Evolutionary conservation across 2,797 vertebrate genomes (phyloP).

Genomic region (Anas flavirostris): DNA sequence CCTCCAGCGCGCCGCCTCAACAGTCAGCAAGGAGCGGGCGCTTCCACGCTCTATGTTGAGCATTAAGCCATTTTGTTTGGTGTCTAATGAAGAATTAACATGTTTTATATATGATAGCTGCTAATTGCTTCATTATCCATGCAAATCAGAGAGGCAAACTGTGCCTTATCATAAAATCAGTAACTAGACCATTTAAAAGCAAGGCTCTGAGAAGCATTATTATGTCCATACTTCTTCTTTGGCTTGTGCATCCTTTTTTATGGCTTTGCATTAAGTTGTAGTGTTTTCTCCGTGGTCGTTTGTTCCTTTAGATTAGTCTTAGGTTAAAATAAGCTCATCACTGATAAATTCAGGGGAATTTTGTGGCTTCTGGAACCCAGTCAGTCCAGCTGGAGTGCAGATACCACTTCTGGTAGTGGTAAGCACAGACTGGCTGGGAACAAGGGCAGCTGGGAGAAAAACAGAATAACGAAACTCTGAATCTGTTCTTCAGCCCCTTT

Average conservation of each 20-base stretch:
- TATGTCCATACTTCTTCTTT: slow-evolving; percentile 72
- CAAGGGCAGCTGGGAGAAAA: background rate
- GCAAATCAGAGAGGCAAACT: slow-evolving; percentile 83
- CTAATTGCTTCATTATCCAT: slow-evolving; percentile 83
- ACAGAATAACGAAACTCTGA: background rate
- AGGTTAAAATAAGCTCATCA: slow-evolving; percentile 73
- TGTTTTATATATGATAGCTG: slow-evolving; percentile 81
- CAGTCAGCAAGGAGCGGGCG: slow-evolving; percentile 10
- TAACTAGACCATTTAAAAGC: slow-evolving; percentile 77
- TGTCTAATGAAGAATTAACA: slow-evolving; percentile 78
- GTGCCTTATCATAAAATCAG: slow-evolving; percentile 78
- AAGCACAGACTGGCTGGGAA: background rate
- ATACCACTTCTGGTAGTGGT: slow-evolving; percentile 12
- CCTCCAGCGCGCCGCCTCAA: slow-evolving; percentile 35
- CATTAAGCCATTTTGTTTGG: slow-evolving; percentile 62
- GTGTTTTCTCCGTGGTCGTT: slow-evolving; percentile 67
- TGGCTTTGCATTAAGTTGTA: slow-evolving; percentile 73
- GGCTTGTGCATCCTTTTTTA: slow-evolving; percentile 60
- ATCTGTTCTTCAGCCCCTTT: slow-evolving; percentile 7
- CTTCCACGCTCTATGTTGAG: slow-evolving; percentile 42
- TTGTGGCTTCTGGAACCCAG: slow-evolving; percentile 28
- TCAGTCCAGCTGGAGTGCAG: slow-evolving; percentile 27
- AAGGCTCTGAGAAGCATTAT: slow-evolving; percentile 65
- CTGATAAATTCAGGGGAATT: slow-evolving; percentile 38
- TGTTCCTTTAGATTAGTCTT: slow-evolving; percentile 73